These are phyloP conservation scores for Harpalus rubripes DNA, from an alignment of 2,888 invertebrate genomes.

Conservation along the genomic window DNA sequence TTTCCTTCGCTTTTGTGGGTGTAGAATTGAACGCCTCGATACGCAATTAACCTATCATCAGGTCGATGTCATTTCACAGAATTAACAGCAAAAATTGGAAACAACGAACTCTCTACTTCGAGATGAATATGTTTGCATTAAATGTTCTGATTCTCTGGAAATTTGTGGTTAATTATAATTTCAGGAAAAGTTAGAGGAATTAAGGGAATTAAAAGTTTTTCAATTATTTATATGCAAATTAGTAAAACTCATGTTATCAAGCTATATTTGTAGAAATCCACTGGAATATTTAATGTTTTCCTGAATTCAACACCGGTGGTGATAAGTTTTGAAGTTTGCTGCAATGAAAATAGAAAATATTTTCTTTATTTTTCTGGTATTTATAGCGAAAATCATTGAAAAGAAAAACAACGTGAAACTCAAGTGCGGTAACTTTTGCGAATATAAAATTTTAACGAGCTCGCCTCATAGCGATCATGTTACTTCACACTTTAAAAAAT, in stretches of 20 bases:
- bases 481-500: too few relatives aligned
- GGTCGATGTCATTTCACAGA: slow-evolving; percentile 33
- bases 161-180: neutral
- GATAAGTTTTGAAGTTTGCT: too few relatives aligned
- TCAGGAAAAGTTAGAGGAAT: neutral
- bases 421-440: slow-evolving; percentile 23
- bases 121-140: neutral
- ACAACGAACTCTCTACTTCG: neutral
- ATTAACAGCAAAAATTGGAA: slow-evolving; percentile 28
- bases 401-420: slow-evolving; percentile 18
- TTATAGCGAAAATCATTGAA: neutral
- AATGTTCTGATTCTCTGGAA: neutral
- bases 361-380: too few relatives aligned
- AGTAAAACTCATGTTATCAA: too few relatives aligned
- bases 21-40: neutral
- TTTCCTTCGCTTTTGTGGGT: neutral
- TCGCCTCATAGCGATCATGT: too few relatives aligned
- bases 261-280: too few relatives aligned
- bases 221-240: too few relatives aligned
- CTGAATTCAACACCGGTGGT: too few relatives aligned
- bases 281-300: too few relatives aligned
- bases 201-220: too few relatives aligned
- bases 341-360: too few relatives aligned
- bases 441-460: too few relatives aligned
- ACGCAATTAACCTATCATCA: slow-evolving; percentile 9